Percentiles rank a stretch among this genome's conserved stretches.
phyloP scores from a whole-genome alignment of 2,888 invertebrate species.

The Andrena flavipes region DNA sequence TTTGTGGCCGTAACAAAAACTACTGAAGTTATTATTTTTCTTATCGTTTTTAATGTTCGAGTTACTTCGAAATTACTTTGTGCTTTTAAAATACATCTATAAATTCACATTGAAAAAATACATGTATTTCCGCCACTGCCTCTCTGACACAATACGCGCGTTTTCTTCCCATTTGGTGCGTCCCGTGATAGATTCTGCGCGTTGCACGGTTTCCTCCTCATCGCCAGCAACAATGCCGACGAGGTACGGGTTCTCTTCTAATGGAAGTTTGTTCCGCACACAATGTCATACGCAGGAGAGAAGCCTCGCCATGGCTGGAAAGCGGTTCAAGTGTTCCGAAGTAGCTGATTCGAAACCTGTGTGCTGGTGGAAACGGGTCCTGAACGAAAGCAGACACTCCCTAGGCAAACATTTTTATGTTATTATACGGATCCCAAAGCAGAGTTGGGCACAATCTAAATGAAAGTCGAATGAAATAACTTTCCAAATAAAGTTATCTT shows the following conservation, averaged over 20 bases:
- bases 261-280: slow-evolving; percentile 79
- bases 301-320: slow-evolving; percentile 27
- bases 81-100: too few species aligned
- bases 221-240: slow-evolving; percentile 59
- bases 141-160: slow-evolving; percentile 1
- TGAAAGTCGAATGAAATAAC: too few species aligned
- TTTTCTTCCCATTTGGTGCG: slow-evolving; percentile 40
- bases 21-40: too few species aligned
- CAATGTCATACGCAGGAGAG: slow-evolving; percentile 26
- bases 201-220: slow-evolving; percentile 63
- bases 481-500: too few species aligned
- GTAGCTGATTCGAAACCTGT: slow-evolving; percentile 47
- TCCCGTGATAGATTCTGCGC: slow-evolving; percentile 39
- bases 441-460: too few species aligned
- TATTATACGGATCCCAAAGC: slow-evolving; percentile 79
- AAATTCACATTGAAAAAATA: too few species aligned
- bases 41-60: too few species aligned
- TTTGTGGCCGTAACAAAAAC: too few species aligned
- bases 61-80: too few species aligned
- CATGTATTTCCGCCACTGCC: too few species aligned
- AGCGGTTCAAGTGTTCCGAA: slow-evolving; percentile 19
- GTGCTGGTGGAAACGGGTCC: slow-evolving; percentile 19
- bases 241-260: slow-evolving; percentile 49
- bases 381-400: slow-evolving; percentile 64
- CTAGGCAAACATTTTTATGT: slow-evolving; percentile 82